phyloP scores from a whole-genome alignment of 2,113 vertebrate genomes.

The Aegithalos caudatus region DNA sequence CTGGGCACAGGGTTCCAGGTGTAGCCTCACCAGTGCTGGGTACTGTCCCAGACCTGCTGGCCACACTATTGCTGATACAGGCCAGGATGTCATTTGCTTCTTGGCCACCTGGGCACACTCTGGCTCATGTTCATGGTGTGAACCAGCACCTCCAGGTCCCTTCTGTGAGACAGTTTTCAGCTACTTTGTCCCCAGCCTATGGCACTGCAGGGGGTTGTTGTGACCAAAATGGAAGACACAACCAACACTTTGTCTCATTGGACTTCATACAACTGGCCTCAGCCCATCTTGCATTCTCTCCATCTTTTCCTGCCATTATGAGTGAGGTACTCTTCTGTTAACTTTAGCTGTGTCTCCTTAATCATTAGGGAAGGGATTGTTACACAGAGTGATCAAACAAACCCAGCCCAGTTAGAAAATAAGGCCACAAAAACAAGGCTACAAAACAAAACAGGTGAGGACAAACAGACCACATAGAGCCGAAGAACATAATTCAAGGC shows the following conservation, averaged over 20 bases:
- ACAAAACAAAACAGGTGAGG: neutral
- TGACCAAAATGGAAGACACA: neutral
- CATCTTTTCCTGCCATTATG: neutral
- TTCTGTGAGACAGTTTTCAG: fast-evolving
- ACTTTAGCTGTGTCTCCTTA: neutral
- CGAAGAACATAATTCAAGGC: neutral
- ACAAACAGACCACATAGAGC: neutral
- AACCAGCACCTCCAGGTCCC: neutral
- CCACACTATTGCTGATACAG: neutral
- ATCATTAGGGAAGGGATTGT: neutral
- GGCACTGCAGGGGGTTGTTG: neutral
- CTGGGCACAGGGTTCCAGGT: neutral
- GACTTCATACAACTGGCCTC: neutral
- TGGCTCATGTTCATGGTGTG: neutral
- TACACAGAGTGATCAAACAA: neutral
- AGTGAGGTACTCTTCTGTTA: neutral
- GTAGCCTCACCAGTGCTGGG: fast-evolving
- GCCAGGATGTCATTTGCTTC: neutral
- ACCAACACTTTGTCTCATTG: neutral
- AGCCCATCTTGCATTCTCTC: neutral
- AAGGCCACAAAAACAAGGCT: neutral
- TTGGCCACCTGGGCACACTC: neutral
- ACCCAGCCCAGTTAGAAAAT: neutral
- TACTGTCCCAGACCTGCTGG: neutral
- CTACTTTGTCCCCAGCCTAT: neutral